Evolutionary conservation across 2,888 invertebrate genomes (phyloP).

Genomic region (Oligia fasciuncula): DNA sequence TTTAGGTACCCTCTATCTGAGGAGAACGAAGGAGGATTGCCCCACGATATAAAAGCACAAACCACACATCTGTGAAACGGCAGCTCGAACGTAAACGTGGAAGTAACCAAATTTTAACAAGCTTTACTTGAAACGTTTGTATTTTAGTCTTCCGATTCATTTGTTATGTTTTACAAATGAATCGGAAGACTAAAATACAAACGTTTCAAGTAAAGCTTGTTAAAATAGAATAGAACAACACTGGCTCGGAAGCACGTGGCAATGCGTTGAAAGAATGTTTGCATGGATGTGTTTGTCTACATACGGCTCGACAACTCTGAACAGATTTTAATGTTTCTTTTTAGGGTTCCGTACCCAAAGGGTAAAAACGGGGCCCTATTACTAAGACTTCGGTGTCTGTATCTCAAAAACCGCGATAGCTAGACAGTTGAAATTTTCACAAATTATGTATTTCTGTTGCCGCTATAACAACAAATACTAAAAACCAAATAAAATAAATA

Average conservation of each 20-base stretch:
- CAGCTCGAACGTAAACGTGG: neutral
- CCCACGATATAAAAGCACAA: neutral
- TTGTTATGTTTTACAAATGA: neutral
- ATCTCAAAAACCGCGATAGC: too few species aligned
- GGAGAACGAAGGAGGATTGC: neutral
- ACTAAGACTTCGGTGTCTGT: too few species aligned
- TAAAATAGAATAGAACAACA: constrained; percentile 21
- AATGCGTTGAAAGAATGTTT: constrained; percentile 29
- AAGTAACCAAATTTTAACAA: too few species aligned
- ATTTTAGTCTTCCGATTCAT: too few species aligned
- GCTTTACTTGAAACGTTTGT: too few species aligned
- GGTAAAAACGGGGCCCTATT: too few species aligned
- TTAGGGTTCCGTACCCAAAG: neutral
- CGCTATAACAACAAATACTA: too few species aligned
- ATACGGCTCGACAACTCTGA: neutral
- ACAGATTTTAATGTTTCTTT: neutral
- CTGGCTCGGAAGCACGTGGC: constrained; percentile 19
- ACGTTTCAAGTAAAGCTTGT: neutral
- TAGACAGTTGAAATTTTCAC: too few species aligned
- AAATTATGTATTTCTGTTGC: too few species aligned
- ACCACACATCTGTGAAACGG: neutral
- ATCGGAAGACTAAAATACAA: neutral
- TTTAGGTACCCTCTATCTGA: neutral
- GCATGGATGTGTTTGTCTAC: neutral
- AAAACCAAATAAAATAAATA: too few species aligned